These are phyloP conservation scores for Apocrypta bakeri DNA, from an alignment of 1,140 invertebrate genomes.

Conservation along the genomic window DNA sequence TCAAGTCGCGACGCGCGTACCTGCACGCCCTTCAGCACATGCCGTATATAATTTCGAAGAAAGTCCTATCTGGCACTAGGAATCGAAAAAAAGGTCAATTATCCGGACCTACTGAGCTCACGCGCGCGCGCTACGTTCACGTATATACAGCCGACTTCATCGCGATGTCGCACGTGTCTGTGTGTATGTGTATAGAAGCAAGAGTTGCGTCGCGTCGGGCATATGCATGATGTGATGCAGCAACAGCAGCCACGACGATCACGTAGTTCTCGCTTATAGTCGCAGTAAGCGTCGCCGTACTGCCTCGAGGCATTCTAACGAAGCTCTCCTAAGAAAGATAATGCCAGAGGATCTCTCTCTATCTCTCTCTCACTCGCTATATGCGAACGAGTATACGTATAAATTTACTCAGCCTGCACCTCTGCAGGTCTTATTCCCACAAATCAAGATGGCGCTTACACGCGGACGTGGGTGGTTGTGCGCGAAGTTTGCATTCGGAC, in stretches of 20 bases:
- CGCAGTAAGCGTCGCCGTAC: conserved; percentile 55
- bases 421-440: too few relatives aligned
- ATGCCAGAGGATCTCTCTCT: conserved; percentile 28
- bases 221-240: background rate
- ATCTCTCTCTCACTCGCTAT: background rate
- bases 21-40: background rate
- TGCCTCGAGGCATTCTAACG: conserved; percentile 55
- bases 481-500: conserved; percentile 52
- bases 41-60: background rate
- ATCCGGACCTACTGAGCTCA: conserved; percentile 1
- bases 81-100: conserved; percentile 37
- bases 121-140: conserved; percentile 44
- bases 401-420: too few relatives aligned
- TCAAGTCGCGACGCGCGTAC: too few relatives aligned
- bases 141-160: background rate
- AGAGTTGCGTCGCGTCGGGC: background rate
- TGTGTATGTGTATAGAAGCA: background rate
- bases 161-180: background rate
- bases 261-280: conserved; percentile 49
- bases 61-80: background rate
- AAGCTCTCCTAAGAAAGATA: conserved; percentile 48
- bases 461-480: conserved; percentile 24
- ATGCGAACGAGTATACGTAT: too few relatives aligned
- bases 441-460: background rate
- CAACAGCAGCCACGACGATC: conserved; percentile 31